phyloP scores from a whole-genome alignment of 2,113 vertebrate species.

The Morone chrysops region DNA sequence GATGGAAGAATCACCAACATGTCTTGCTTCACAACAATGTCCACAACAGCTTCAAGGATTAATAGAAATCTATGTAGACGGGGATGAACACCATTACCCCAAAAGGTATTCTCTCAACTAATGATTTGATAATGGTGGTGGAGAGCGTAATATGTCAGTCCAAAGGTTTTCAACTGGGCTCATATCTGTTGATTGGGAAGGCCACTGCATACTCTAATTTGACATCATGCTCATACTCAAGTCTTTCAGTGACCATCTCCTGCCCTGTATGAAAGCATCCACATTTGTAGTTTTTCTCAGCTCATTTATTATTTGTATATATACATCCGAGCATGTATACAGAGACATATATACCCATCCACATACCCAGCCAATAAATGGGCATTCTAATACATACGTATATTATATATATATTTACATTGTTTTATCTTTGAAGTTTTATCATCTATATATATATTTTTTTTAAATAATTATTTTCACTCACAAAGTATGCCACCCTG shows the following conservation, averaged over 20 bases:
- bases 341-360: not conserved
- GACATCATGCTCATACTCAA: not conserved
- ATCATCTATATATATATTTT: not conserved
- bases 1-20: not conserved
- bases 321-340: not conserved
- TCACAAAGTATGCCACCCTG: not conserved
- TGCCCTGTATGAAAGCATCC: not conserved
- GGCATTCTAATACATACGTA: not conserved
- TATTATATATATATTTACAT: not conserved
- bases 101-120: not conserved
- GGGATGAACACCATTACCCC: not conserved
- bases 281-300: not conserved
- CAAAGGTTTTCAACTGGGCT: not conserved
- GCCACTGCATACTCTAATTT: not conserved
- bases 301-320: not conserved
- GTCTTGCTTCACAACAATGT: not conserved
- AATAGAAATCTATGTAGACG: not conserved
- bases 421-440: not conserved
- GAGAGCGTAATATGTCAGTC: too few species aligned
- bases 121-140: not conserved
- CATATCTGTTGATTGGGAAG: not conserved
- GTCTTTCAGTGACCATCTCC: not conserved
- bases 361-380: not conserved
- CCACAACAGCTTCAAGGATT: not conserved
- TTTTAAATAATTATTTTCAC: not conserved